These are phyloP conservation scores for Calcarius lapponicus DNA, from an alignment of 2,797 vertebrate species.

Conservation along the genomic window DNA sequence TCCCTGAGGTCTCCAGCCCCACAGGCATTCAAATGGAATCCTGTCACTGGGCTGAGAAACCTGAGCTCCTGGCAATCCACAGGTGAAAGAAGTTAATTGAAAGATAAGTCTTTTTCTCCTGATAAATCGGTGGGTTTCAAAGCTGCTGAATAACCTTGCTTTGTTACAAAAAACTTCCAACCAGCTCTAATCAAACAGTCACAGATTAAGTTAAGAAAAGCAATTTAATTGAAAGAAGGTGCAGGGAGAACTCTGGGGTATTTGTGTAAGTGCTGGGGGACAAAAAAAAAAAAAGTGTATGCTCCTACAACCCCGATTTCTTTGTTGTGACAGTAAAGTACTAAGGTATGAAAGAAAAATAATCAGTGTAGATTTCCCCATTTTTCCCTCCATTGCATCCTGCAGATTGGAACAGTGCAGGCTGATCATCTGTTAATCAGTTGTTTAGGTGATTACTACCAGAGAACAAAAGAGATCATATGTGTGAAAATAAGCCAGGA, in stretches of 20 bases:
- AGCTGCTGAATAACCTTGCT: conserved; percentile 1
- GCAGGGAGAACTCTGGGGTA: background rate
- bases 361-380: background rate
- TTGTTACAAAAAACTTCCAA: background rate
- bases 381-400: background rate
- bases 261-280: background rate
- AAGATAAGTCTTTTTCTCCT: conserved; percentile 22
- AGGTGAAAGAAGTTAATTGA: conserved; percentile 38
- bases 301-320: background rate
- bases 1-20: background rate
- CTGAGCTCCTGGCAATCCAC: background rate
- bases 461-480: background rate
- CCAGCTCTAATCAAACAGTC: conserved; percentile 11
- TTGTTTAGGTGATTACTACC: background rate
- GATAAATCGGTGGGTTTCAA: conserved; percentile 29
- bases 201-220: conserved; percentile 18
- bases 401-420: background rate
- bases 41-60: background rate
- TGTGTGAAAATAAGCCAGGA: background rate
- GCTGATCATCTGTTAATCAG: background rate
- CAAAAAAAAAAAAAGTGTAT: background rate
- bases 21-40: background rate
- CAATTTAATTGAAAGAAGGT: conserved; percentile 17
- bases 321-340: background rate
- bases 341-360: background rate